Conservation (phyloP, 2,113 vertebrate species). For the Chroicocephalus ridibundus region DNA sequence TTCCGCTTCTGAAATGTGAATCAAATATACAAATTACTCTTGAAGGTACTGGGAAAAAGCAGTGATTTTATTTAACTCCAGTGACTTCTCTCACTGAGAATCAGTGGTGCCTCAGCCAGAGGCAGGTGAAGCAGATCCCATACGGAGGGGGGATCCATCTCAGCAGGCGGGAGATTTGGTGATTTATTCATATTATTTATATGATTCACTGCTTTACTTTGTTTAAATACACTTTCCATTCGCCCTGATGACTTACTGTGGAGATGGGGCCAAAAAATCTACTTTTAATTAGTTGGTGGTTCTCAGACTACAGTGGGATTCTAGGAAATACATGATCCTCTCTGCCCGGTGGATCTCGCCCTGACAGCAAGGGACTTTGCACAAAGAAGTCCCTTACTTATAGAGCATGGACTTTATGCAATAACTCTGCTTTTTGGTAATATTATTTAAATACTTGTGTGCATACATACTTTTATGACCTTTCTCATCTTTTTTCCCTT, state of each 20-base stretch:
- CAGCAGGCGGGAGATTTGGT: background rate
- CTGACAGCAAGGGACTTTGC: background rate
- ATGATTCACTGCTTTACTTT: background rate
- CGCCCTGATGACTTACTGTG: background rate
- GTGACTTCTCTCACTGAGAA: background rate
- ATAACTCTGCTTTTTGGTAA: background rate
- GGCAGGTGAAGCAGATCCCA: background rate
- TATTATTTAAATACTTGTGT: background rate
- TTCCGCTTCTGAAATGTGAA: constrained; percentile 11
- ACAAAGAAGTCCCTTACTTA: background rate
- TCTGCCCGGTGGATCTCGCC: background rate
- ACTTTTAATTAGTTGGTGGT: background rate
- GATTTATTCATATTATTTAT: background rate
- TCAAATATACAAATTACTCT: constrained; percentile 12
- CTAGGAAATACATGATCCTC: background rate
- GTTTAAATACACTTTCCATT: background rate
- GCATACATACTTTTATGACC: background rate
- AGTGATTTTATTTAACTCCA: background rate
- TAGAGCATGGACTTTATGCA: background rate
- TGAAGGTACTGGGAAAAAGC: background rate
- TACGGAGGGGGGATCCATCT: background rate
- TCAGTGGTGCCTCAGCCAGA: background rate
- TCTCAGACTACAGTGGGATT: background rate
- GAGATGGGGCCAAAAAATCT: background rate
- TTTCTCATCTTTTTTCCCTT: background rate